These are phyloP conservation scores for Porites lobata DNA, from an alignment of 92 coral and sea anemone genomes.

Conservation along the genomic window DNA sequence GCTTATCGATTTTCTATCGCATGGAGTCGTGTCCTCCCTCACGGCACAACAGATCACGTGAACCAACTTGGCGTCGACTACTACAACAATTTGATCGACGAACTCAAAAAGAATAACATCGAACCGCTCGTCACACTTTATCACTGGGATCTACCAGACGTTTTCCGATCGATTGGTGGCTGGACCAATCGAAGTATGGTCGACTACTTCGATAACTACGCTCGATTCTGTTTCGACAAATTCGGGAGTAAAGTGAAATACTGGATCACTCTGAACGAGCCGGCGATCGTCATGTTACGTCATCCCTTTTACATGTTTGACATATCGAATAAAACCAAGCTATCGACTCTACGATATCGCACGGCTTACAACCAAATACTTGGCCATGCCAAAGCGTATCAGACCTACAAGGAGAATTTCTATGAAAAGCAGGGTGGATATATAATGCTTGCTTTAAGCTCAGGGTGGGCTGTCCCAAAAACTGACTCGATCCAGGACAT, in stretches of 20 bases:
- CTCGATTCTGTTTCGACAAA: conserved; percentile 76
- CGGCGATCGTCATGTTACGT: conserved; percentile 71
- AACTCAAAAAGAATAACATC: conserved; percentile 66
- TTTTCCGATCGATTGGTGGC: conserved; percentile 63
- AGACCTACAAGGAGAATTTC: conserved; percentile 70
- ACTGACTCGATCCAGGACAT: conserved; percentile 45
- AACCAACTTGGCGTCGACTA: conserved; percentile 75
- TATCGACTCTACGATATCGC: conserved; percentile 70
- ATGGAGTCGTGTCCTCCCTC: conserved; percentile 87
- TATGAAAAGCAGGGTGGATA: conserved; percentile 69
- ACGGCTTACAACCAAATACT: conserved; percentile 77
- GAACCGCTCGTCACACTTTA: conserved; percentile 83
- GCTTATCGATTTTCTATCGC: conserved; percentile 86
- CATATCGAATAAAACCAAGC: conserved; percentile 34
- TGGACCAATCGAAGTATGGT: conserved; percentile 79
- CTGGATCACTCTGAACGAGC: conserved; percentile 88
- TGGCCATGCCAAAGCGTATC: conserved; percentile 80
- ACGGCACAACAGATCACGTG: conserved; percentile 77
- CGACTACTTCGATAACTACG: conserved; percentile 80
- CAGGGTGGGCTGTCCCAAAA: conserved; percentile 78
- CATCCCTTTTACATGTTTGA: conserved; percentile 69
- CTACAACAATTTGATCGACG: conserved; percentile 79
- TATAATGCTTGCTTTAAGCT: conserved; percentile 64
- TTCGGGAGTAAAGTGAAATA: conserved; percentile 80
- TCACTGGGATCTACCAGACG: conserved; percentile 81